These are phyloP conservation scores for Zygogramma bicolorata DNA, from an alignment of 2,888 invertebrate species.

Conservation along the genomic window DNA sequence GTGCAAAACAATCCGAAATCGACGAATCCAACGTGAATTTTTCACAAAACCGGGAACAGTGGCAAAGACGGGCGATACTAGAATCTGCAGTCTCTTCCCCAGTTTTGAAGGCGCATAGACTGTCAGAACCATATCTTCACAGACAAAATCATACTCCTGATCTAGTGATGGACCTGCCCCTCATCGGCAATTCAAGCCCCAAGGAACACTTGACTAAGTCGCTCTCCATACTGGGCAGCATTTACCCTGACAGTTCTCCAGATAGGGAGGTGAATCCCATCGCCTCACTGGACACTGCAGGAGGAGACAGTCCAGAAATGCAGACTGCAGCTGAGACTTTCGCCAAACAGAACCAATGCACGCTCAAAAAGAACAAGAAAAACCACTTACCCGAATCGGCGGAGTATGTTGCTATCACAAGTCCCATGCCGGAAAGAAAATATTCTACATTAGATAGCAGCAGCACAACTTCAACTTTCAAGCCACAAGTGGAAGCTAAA, in stretches of 20 bases:
- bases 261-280: slow-evolving; percentile 52
- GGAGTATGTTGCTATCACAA: slow-evolving; percentile 58
- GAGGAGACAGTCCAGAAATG: slow-evolving; percentile 71
- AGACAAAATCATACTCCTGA: slow-evolving; percentile 78
- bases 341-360: slow-evolving; percentile 83
- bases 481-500: slow-evolving; percentile 84
- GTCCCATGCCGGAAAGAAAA: slow-evolving; percentile 62
- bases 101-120: slow-evolving; percentile 62
- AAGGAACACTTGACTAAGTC: slow-evolving; percentile 63
- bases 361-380: slow-evolving; percentile 78
- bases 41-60: slow-evolving; percentile 71
- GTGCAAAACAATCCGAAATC: slow-evolving; percentile 50
- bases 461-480: slow-evolving; percentile 67
- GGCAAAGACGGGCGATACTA: slow-evolving; percentile 73
- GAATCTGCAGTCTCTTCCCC: slow-evolving; percentile 63
- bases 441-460: slow-evolving; percentile 58
- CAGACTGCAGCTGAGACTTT: slow-evolving; percentile 83
- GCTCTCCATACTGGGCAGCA: slow-evolving; percentile 58
- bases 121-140: slow-evolving; percentile 62
- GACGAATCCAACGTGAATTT: slow-evolving; percentile 67
- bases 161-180: slow-evolving; percentile 86
- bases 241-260: slow-evolving; percentile 61
- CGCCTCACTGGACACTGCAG: slow-evolving; percentile 39
- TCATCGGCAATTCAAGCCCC: slow-evolving; percentile 65
- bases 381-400: slow-evolving; percentile 58